A percentile compares a stretch with the other conserved stretches of the same genome.
These are phyloP conservation scores for Odontocerum albicorne DNA, from an alignment of 2,888 invertebrate genomes.

Conservation along the genomic window DNA sequence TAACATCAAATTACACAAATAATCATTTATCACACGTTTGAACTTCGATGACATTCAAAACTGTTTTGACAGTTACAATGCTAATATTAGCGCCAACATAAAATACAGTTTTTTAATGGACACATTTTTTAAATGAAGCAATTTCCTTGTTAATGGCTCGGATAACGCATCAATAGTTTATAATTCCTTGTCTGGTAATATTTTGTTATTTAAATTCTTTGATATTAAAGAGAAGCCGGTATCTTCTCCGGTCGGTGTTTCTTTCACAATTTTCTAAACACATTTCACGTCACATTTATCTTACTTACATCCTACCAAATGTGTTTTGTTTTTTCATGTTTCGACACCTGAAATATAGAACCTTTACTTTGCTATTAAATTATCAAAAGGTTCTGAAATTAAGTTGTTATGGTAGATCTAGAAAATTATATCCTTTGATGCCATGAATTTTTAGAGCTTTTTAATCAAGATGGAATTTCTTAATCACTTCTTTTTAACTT, in stretches of 20 bases:
- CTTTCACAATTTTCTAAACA: slow-evolving; percentile 22
- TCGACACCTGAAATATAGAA: slow-evolving; percentile 30
- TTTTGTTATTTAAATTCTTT: slow-evolving; percentile 18
- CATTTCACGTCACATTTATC: slow-evolving; percentile 20
- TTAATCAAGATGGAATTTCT: no score
- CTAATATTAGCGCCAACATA: slow-evolving; percentile 26
- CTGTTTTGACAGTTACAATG: slow-evolving; percentile 29
- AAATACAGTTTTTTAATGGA: slow-evolving; percentile 27
- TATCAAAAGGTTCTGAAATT: no score
- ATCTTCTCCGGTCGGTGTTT: slow-evolving; percentile 17
- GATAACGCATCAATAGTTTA: slow-evolving; percentile 23
- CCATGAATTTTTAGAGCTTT: no score
- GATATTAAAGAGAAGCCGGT: slow-evolving; percentile 14
- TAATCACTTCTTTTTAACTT: no score
- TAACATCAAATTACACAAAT: slow-evolving; percentile 13
- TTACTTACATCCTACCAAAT: slow-evolving; percentile 14
- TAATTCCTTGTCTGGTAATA: slow-evolving; percentile 4
- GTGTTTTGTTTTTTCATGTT: slow-evolving; percentile 11
- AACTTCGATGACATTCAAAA: slow-evolving; percentile 26
- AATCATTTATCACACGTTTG: slow-evolving; percentile 9
- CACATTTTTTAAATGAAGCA: slow-evolving; percentile 24
- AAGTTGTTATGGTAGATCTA: no score
- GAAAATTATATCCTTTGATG: no score
- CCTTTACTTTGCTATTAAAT: no score
- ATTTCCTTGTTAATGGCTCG: slow-evolving; percentile 25